Base-by-base conservation (phyloP, 2,113 vertebrate genomes). In the Corythaeola cristata region DNA sequence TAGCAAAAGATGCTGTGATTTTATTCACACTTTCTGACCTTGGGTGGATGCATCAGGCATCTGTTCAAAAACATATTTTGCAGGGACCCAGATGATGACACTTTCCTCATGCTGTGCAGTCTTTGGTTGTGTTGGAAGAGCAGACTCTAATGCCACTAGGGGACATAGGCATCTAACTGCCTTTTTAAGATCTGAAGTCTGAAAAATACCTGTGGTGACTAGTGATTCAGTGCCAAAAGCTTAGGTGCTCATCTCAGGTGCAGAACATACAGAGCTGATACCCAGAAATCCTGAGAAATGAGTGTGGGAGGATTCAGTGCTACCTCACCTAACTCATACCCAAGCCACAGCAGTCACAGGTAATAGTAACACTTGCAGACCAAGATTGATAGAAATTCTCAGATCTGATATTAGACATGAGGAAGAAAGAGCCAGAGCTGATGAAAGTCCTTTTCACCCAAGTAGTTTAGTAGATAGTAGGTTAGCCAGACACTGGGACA, bases 1-100 rank as follows among this genome's bases (percentile, higher is more conserved):
- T 74, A 56, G 79, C 1, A 90, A 60, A 77, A 71, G 49, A 74
- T 86, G 37, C 26, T 71, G n/a, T 78, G 68, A 71, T 90, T 92
- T 86, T 75, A 68, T 90, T 84, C 72, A 71, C 39, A 26, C 56
- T 71, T 77, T 86, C 90, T 96, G 92, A 86, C 60, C 56, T 77
- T 64, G 32, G 20, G 27, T 37, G 8, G 19, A 39, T 66, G 41
- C 67, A 37, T 69, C 81, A 89, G 63, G 71, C 14, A 66, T 52
- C 63, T 80, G 59, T 19, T 86, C n/a, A 83, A 74, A 90, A 67
- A 45, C 33, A 11, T 44, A 50, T 47, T 86, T 90, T 56, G 16
- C 64, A 71, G 55, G n/a, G 14, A 45, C 33, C 7, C 27, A n/a
- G 75, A 63, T 68, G 53, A 62, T 59, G 32, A 27, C 12, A 21